These are phyloP conservation scores for Heliconius hermathena DNA, from an alignment of 1,140 invertebrate genomes.

Conservation along the genomic window DNA sequence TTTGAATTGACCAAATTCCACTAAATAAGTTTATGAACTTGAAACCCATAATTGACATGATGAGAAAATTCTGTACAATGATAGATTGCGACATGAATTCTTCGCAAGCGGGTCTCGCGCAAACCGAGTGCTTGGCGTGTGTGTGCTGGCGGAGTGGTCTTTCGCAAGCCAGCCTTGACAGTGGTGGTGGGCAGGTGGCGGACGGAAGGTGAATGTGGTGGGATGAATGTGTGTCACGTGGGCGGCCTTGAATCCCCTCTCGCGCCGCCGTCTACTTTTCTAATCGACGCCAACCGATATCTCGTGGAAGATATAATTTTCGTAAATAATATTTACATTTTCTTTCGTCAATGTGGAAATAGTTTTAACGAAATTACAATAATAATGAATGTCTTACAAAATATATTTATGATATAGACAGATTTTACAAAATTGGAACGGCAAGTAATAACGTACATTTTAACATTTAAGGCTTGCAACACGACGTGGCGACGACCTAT, in stretches of 20 bases:
- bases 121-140: conserved; percentile 48
- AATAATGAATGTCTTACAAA: not conserved
- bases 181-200: conserved; percentile 64
- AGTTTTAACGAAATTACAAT: not conserved
- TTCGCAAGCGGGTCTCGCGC: conserved; percentile 57
- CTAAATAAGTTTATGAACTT: conserved; percentile 40
- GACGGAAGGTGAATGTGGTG: conserved; percentile 77
- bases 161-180: conserved; percentile 76
- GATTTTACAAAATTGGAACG: not conserved
- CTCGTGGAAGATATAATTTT: conserved; percentile 18
- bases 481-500: not conserved
- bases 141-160: conserved; percentile 27
- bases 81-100: conserved; percentile 59
- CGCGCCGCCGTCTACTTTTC: conserved; percentile 46
- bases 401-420: not conserved
- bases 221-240: conserved; percentile 65
- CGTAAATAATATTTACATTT: conserved; percentile 14
- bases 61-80: conserved; percentile 34
- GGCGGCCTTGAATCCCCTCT: conserved; percentile 73
- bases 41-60: conserved; percentile 33
- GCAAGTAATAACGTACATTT: not conserved
- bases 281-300: conserved; percentile 39
- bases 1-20: not conserved
- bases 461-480: conserved; percentile 5
- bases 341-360: conserved; percentile 5